Conservation (phyloP, 23 tunicate species). For the Trididemnum miniatum region DNA sequence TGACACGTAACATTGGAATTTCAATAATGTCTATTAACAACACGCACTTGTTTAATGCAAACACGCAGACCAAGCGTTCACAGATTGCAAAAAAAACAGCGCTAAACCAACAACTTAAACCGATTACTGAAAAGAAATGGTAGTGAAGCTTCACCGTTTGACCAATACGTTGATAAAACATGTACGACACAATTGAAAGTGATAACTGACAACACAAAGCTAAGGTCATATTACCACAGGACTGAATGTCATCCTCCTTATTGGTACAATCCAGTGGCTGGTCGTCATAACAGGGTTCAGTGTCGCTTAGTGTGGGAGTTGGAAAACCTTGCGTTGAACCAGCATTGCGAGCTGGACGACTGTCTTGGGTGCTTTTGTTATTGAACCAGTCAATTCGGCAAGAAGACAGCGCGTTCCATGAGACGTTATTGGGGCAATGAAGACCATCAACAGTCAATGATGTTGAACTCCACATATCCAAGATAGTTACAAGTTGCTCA, state of each 20-base stretch:
- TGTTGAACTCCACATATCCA: constrained; percentile 43
- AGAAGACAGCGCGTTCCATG: constrained; percentile 84
- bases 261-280: background rate
- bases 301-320: background rate
- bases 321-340: background rate
- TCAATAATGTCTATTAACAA: too few species aligned
- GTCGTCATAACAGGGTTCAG: background rate
- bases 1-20: too few species aligned
- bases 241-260: background rate
- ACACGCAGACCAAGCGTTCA: too few species aligned
- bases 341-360: background rate
- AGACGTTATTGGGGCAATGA: constrained; percentile 28
- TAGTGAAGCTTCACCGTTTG: too few species aligned
- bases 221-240: background rate
- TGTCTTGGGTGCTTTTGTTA: constrained; percentile 17
- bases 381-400: constrained; percentile 93
- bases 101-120: too few species aligned
- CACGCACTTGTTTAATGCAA: too few species aligned
- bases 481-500: too few species aligned
- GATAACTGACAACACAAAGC: too few species aligned
- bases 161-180: too few species aligned
- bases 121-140: too few species aligned
- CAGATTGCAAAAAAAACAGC: too few species aligned
- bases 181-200: too few species aligned
- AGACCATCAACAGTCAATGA: constrained; percentile 9